phyloP scores from a whole-genome alignment of 2,797 vertebrate species.

The Poeciliopsis turneri region DNA sequence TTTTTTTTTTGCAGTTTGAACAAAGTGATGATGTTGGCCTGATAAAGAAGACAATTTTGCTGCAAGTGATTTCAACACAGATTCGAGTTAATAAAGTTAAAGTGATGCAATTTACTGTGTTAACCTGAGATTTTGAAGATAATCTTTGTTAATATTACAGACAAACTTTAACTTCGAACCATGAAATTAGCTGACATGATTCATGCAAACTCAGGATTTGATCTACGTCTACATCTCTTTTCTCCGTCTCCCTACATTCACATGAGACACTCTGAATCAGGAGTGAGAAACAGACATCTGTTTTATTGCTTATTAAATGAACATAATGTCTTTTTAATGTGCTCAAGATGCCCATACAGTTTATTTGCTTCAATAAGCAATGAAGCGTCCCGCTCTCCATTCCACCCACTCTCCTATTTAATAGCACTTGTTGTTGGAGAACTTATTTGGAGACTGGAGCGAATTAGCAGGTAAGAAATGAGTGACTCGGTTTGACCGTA shows the following conservation, averaged over 20 bases:
- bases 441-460: background rate
- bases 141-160: background rate
- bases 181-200: background rate
- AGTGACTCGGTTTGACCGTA: background rate
- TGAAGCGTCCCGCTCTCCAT: background rate
- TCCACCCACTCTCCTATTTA: conserved; percentile 7
- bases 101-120: background rate
- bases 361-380: background rate
- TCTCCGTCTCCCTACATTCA: background rate
- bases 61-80: background rate
- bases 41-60: background rate
- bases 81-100: background rate
- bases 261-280: background rate
- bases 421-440: background rate
- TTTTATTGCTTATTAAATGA: background rate
- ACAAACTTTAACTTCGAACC: background rate
- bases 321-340: conserved; percentile 2
- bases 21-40: background rate
- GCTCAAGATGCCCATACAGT: background rate
- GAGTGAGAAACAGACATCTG: conserved; percentile 2
- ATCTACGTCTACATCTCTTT: background rate
- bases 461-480: background rate
- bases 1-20: background rate
- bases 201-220: background rate
- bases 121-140: background rate